Evolutionary conservation across 2,113 vertebrate species (phyloP).

Genomic region (Ciconia stormi): DNA sequence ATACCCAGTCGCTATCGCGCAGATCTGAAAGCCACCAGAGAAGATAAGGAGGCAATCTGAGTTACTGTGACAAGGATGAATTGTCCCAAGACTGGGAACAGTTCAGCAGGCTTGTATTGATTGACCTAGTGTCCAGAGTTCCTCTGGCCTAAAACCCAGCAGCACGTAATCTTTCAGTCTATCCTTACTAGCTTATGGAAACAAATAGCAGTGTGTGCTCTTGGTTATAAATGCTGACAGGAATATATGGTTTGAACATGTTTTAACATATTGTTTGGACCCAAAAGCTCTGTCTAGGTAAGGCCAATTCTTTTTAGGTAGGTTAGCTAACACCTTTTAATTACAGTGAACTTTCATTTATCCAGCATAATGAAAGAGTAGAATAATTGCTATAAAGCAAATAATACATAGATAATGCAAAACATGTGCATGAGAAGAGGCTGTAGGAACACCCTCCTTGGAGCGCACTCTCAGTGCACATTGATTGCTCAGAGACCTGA

Average conservation of each 20-base stretch:
- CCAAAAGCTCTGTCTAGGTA: background rate
- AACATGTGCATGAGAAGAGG: background rate
- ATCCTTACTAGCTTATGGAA: background rate
- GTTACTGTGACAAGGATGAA: background rate
- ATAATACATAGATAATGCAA: conserved; percentile 13
- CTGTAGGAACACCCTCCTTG: background rate
- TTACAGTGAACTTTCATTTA: background rate
- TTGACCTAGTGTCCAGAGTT: background rate
- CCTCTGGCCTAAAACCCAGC: background rate
- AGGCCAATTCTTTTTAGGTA: background rate
- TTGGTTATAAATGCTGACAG: background rate
- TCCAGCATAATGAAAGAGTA: background rate
- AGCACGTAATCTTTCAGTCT: background rate
- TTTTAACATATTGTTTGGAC: background rate
- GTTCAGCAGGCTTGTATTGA: background rate
- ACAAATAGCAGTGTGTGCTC: background rate
- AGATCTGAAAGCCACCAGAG: background rate
- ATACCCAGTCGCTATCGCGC: background rate
- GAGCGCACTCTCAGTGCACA: background rate
- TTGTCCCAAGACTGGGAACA: background rate
- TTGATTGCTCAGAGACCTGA: background rate
- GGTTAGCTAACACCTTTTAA: conserved; percentile 11
- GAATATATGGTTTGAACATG: background rate
- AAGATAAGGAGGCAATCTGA: background rate
- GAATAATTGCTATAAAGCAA: conserved; percentile 25